Base-by-base conservation (phyloP, 2,888 invertebrate genomes). In the Deladenus siricidicola region DNA sequence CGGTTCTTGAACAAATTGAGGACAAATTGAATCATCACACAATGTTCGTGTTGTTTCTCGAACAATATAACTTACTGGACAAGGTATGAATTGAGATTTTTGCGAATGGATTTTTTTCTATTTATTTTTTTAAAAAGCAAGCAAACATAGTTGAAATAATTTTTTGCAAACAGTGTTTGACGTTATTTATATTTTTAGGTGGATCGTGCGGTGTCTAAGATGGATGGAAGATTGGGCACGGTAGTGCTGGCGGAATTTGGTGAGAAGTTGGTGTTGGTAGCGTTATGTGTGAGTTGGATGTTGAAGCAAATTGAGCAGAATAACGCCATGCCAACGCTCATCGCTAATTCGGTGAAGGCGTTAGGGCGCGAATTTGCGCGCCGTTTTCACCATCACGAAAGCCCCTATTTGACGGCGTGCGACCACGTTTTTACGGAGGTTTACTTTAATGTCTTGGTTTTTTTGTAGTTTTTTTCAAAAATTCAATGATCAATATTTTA, bases 361-460 rank as follows among this genome's bases (percentile, higher is more conserved):
- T 39, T 53, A 34, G 4, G 19, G 19, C 4, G 30, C 2, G 53
- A 53, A 4, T 53, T 53, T 34, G 4, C 34, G 4, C 30, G 53
- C n/a, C 53, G 53, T 3, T 53, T 53, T 39, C 21, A 53, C 21
- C 26, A 56, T 57, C n/a, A 28, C 70, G 19, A 54, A 28, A 42
- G 48, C 55, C 30, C 30, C 67, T 30, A 59, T 21, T 34, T 53
- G 19, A 63, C 47, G 17, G 28, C 44, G 17, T 56, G 48, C 42
- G 68, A 67, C 48, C 60, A 68, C 43, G 70, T 67, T 29, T 68
- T 62, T 26, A 68, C 58, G 43, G 70, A 67, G 43, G 68, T 68
- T 17, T 19, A n/a, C 19, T 30, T n/a, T n/a, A n/a, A n/a, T n/a
- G n/a, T n/a, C n/a, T n/a, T n/a, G n/a, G n/a, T n/a, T n/a, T n/a